Percentiles rank a stretch among this genome's conserved stretches.
Evolutionary conservation across 2,797 vertebrate species (phyloP).

Genomic region (Propithecus perrieri): DNA sequence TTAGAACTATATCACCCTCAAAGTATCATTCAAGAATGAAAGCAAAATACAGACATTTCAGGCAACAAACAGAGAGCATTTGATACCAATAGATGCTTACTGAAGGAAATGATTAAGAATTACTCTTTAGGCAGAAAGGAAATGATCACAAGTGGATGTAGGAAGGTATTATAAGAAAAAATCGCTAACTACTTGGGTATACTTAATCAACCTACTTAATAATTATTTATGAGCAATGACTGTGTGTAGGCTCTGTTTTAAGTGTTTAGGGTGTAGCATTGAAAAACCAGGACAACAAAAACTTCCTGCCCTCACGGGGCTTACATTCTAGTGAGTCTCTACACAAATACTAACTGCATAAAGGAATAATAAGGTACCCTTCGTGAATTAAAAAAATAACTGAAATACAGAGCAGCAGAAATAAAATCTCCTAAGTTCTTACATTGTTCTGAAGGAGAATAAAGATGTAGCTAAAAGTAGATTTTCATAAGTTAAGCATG

Average conservation of each 20-base stretch:
- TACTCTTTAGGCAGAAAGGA: not conserved
- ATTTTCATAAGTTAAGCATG: not conserved
- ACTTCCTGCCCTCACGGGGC: not conserved
- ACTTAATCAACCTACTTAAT: not conserved
- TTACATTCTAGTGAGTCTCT: not conserved
- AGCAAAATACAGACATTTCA: conserved; percentile 8
- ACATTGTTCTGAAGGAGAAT: not conserved
- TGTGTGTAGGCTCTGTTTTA: not conserved
- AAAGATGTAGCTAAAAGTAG: not conserved
- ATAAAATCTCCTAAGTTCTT: not conserved
- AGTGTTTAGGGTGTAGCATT: not conserved
- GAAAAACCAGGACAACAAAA: not conserved
- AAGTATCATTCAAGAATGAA: not conserved
- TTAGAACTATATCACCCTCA: not conserved
- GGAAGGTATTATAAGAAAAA: not conserved
- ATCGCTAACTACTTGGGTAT: not conserved
- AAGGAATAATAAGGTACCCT: not conserved
- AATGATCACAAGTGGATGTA: not conserved
- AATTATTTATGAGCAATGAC: not conserved
- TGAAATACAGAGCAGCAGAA: not conserved
- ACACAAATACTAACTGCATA: not conserved
- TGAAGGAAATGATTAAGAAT: not conserved
- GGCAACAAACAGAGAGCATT: not conserved
- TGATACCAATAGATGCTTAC: not conserved
- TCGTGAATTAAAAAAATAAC: not conserved